Percentiles rank a stretch among this genome's conserved stretches.
Conservation (phyloP, 1,140 invertebrate species). For the Drosophila parabipectinata region DNA sequence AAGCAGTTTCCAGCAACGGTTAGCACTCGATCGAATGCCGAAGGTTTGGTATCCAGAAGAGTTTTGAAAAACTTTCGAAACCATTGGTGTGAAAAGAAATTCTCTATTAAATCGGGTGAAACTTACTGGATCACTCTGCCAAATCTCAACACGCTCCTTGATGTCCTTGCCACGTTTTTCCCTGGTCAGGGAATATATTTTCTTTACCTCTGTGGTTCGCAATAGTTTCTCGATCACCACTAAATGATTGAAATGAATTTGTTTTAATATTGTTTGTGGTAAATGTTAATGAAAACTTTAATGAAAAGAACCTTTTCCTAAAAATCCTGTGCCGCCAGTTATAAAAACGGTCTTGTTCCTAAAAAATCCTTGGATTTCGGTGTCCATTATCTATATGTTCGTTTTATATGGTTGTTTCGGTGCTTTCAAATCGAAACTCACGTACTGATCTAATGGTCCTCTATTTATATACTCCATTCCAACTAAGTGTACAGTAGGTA, state of each 20-base stretch:
- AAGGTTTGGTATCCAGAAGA: slow-evolving; percentile 13
- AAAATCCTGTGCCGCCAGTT: slow-evolving; percentile 32
- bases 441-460: not conserved
- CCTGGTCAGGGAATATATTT: slow-evolving; percentile 90
- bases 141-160: slow-evolving; percentile 87
- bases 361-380: slow-evolving; percentile 28
- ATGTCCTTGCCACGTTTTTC: slow-evolving; percentile 90
- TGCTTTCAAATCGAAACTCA: not conserved
- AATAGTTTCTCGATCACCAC: slow-evolving; percentile 91
- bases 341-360: slow-evolving; percentile 26
- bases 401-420: not conserved
- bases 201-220: slow-evolving; percentile 88
- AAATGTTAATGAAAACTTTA: not conserved
- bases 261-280: not conserved
- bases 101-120: not conserved
- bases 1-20: slow-evolving; percentile 86
- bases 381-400: slow-evolving; percentile 5
- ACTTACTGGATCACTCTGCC: slow-evolving; percentile 85
- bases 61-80: slow-evolving; percentile 36
- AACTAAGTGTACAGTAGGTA: not conserved
- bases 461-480: not conserved
- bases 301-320: slow-evolving; percentile 23
- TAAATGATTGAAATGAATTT: slow-evolving; percentile 27
- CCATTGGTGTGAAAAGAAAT: not conserved
- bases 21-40: slow-evolving; percentile 21